Evolutionary conservation across 1,140 invertebrate genomes (phyloP), one percentile per base, ranked within the genome.

Genomic region (Trichonephila inaurata): DNA sequence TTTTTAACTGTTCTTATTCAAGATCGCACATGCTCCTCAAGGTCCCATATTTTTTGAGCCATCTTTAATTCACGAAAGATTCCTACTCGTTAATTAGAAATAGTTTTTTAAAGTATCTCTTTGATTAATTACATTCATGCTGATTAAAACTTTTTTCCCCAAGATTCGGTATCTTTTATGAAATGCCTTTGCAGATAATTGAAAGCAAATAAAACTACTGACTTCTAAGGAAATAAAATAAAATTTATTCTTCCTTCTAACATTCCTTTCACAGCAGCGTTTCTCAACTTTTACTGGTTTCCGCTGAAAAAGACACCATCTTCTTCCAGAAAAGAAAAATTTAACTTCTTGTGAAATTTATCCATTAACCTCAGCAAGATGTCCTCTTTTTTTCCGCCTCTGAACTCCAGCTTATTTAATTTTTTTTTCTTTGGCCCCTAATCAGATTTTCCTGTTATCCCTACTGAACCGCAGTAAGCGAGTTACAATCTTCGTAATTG

Each of bases 401-500:
- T 40, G 28, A 72, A 58, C 28, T 58, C 7, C n/a, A 33, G 21
- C 62, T 12, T 89, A 61, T 81, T 81, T 91, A 18, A n/a, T 89
- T 72, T 91, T 90, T 28, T 28, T 90, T 60, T 81, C 44, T 58
- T 91, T n/a, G 33, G 18, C 51, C 19, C 72, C n/a, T 91, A 91
- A 91, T 91, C 89, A 91, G 89, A 91, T 91, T 82, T 81, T 40
- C 24, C 72, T 81, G 89, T 82, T 91, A 91, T 82, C 72, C 64
- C 72, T 33, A 82, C 44, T 7, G 51, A 61, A 82, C 28, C 89
- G 60, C 89, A 62, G 69, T 91, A 91, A 81, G 60, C 69, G 64
- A 91, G 89, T 91, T 91, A 91, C 89, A 72, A 24, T 58, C 51
- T 28, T 19, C 24, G 64, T 82, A 82, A 91, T 91, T 91, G 89